Conservation (phyloP, 2,888 invertebrate species). For the Dicyrtomina minuta region DNA sequence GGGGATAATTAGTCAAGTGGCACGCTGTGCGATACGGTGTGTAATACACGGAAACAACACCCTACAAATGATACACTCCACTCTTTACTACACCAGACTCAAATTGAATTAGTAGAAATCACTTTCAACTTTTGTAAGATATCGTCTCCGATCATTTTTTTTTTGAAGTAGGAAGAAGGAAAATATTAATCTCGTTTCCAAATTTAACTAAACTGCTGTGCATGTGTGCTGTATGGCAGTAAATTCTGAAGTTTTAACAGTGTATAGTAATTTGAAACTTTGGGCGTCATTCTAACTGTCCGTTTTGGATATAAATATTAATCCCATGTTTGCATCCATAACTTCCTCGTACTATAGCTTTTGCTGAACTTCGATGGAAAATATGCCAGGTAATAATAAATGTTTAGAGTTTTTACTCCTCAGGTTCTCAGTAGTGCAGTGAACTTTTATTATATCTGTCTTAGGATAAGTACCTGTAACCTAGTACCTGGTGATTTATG, state of each 20-base stretch:
- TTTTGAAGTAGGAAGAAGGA: not conserved
- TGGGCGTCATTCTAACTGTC: not conserved
- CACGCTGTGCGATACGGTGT: too few relatives aligned
- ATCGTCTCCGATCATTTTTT: not conserved
- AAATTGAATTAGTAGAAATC: too few relatives aligned
- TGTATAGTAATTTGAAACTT: not conserved
- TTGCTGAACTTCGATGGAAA: constrained; percentile 16
- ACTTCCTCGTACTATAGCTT: not conserved
- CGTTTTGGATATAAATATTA: too few relatives aligned
- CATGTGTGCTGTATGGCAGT: not conserved
- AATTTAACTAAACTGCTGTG: not conserved
- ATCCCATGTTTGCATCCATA: not conserved
- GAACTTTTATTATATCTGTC: not conserved
- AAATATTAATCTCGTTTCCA: not conserved
- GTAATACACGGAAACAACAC: too few relatives aligned
- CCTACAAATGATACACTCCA: too few relatives aligned
- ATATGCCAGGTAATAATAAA: constrained; percentile 14
- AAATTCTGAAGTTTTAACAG: not conserved
- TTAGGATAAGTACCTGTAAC: too few relatives aligned
- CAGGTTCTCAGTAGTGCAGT: too few relatives aligned
- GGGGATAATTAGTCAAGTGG: too few relatives aligned
- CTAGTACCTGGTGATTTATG: too few relatives aligned
- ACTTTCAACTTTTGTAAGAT: not conserved
- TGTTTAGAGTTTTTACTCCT: too few relatives aligned
- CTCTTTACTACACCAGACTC: too few relatives aligned